A percentile compares a stretch with the other conserved stretches of the same genome.
These are phyloP conservation scores for Hyposoter didymator DNA, from an alignment of 2,888 invertebrate genomes.

Conservation along the genomic window DNA sequence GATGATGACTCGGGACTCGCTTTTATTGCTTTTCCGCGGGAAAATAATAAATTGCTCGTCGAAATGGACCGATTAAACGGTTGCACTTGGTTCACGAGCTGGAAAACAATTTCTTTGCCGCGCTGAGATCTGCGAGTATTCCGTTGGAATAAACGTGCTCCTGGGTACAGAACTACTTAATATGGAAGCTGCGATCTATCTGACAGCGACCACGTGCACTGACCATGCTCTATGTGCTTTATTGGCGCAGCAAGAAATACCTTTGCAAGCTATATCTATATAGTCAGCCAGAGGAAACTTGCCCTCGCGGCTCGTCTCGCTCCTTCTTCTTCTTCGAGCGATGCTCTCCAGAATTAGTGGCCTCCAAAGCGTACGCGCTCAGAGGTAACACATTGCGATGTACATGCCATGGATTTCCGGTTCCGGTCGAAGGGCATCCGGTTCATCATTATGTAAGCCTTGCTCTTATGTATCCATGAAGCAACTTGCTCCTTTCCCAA, in stretches of 20 bases:
- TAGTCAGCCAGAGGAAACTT: neutral
- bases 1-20: neutral
- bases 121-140: constrained; percentile 31
- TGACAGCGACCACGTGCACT: constrained; percentile 70
- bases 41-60: neutral
- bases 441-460: constrained; percentile 80
- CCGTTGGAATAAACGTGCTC: constrained; percentile 33
- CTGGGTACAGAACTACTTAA: constrained; percentile 70
- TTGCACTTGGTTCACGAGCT: constrained; percentile 8
- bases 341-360: constrained; percentile 66
- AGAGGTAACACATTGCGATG: constrained; percentile 75
- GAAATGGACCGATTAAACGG: neutral
- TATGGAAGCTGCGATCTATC: constrained; percentile 73
- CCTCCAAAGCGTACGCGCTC: constrained; percentile 57
- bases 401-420: constrained; percentile 76
- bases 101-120: constrained; percentile 52
- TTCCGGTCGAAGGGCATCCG: constrained; percentile 43
- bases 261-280: constrained; percentile 6
- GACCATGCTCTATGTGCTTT: constrained; percentile 69
- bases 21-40: neutral
- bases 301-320: neutral
- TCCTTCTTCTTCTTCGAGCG: constrained; percentile 21
- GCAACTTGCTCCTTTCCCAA: neutral
- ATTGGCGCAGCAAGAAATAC: constrained; percentile 20
- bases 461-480: constrained; percentile 51